Conservation (phyloP, 1,140 invertebrate species). For the Orchestia grillus region DNA sequence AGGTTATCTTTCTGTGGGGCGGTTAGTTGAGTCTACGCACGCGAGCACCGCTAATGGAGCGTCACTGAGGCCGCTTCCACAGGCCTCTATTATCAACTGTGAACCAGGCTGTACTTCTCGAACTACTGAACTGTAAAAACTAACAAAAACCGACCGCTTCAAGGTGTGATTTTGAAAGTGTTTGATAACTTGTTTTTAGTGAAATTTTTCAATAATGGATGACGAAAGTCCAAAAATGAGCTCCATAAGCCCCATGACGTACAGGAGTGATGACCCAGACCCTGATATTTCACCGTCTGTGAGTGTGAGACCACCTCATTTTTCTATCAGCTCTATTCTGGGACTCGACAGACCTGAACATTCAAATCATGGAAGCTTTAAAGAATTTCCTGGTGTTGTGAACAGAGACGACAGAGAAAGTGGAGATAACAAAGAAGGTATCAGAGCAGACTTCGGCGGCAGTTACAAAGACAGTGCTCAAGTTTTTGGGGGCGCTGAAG, state of each 20-base stretch:
- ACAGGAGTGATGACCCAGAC: neutral
- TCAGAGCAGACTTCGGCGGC: slow-evolving; percentile 56
- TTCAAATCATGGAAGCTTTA: neutral
- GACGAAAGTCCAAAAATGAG: neutral
- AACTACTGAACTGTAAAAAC: neutral
- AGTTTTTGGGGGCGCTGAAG: neutral
- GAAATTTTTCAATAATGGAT: neutral
- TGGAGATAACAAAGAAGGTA: slow-evolving; percentile 49
- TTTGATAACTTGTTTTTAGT: neutral
- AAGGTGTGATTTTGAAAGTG: neutral
- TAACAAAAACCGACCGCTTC: neutral
- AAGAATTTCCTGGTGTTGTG: neutral
- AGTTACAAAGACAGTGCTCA: neutral
- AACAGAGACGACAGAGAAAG: neutral
- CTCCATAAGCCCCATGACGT: neutral
- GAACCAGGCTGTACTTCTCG: neutral
- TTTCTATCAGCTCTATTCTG: slow-evolving; percentile 67
- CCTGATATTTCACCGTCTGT: neutral
- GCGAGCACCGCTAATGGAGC: slow-evolving; percentile 3
- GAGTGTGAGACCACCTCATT: slow-evolving; percentile 62
- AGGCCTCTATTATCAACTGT: neutral
- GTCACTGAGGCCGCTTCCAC: neutral
- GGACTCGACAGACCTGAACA: slow-evolving; percentile 59
- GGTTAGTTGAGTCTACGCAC: slow-evolving; percentile 12
- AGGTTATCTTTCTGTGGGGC: neutral